Evolutionary conservation across 2,888 invertebrate genomes (phyloP).

Genomic region (Automeris io): DNA sequence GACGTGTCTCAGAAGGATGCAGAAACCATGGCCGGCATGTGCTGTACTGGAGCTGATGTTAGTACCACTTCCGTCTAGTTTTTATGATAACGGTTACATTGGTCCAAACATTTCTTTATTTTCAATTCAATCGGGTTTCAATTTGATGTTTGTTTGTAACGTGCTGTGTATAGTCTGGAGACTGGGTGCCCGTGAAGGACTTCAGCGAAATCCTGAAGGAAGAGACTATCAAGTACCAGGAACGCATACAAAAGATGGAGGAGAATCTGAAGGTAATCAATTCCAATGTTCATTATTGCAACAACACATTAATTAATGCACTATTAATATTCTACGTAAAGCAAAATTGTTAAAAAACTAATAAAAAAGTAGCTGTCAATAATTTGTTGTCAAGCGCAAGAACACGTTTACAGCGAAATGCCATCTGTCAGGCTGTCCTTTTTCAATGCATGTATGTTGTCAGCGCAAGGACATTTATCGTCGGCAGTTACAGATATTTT

Average conservation of each 20-base stretch:
- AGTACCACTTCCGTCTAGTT: neutral
- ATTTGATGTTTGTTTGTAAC: constrained; percentile 7
- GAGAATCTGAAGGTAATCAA: constrained; percentile 35
- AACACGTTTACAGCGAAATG: too few relatives aligned
- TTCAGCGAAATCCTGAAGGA: constrained; percentile 27
- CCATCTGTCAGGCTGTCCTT: too few relatives aligned
- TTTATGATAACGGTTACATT: constrained; percentile 17
- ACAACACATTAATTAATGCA: neutral
- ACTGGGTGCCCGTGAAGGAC: constrained; percentile 54
- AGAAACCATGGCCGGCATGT: constrained; percentile 49
- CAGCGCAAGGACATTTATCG: too few relatives aligned
- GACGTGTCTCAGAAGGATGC: constrained; percentile 46
- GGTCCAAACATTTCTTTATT: constrained; percentile 45
- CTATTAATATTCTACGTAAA: too few relatives aligned
- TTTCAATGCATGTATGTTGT: too few relatives aligned
- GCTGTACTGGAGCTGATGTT: constrained; percentile 47
- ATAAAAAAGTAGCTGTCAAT: too few relatives aligned
- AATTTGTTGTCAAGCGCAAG: too few relatives aligned
- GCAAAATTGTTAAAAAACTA: too few relatives aligned
- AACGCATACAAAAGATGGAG: constrained; percentile 46
- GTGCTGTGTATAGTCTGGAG: constrained; percentile 38
- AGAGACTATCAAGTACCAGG: constrained; percentile 36
- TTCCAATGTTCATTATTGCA: neutral
- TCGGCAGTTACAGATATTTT: too few relatives aligned
- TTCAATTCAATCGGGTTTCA: constrained; percentile 1